Conservation (phyloP, 2,113 vertebrate species). For the Anhinga rufa region DNA sequence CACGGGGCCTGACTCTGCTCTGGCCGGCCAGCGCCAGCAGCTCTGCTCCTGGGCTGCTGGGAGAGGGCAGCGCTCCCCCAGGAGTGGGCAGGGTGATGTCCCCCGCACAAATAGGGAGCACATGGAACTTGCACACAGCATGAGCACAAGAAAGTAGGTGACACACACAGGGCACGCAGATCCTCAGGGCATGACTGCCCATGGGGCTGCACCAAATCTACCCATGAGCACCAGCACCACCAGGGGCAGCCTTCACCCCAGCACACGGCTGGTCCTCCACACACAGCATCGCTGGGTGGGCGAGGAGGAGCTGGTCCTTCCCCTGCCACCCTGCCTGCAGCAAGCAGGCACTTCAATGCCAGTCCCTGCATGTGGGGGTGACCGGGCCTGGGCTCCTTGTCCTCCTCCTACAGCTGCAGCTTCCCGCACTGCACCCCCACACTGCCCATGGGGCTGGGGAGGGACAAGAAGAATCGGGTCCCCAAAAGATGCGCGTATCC, state of each 20-base stretch:
- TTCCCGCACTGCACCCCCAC: rapidly evolving
- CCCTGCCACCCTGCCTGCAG: background rate
- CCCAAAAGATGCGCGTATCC: background rate
- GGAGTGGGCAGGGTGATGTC: rapidly evolving
- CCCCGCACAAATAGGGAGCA: rapidly evolving
- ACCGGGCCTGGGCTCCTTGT: background rate
- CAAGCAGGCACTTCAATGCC: background rate
- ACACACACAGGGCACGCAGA: rapidly evolving
- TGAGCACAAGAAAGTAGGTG: background rate
- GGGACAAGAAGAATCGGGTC: background rate
- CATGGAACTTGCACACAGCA: background rate
- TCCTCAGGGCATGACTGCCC: background rate
- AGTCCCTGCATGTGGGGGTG: rapidly evolving
- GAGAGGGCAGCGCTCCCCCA: background rate
- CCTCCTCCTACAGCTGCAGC: background rate
- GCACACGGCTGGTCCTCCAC: background rate
- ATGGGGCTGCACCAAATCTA: background rate
- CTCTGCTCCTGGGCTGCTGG: background rate
- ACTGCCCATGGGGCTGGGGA: background rate
- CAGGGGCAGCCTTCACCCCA: rapidly evolving
- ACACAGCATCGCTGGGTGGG: rapidly evolving
- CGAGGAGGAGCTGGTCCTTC: background rate
- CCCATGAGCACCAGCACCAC: rapidly evolving
- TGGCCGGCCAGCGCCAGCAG: rapidly evolving
- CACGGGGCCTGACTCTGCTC: background rate